Base-by-base conservation (phyloP, 2,113 vertebrate genomes). In the Canis aureus region DNA sequence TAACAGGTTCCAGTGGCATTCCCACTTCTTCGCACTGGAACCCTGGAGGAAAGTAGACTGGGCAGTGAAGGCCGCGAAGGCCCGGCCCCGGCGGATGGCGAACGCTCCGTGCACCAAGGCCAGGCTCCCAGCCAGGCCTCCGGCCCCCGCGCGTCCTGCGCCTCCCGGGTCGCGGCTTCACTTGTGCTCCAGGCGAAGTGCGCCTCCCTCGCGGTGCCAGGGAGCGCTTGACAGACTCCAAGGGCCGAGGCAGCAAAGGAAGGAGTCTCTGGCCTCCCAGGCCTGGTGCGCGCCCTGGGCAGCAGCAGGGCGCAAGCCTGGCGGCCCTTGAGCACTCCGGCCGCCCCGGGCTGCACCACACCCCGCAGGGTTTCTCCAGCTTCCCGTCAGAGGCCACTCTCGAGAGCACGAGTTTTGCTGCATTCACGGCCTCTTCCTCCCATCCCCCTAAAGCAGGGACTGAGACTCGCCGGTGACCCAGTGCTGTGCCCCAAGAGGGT, bases 381-480 rank as follows among this genome's bases (percentile, higher is more conserved):
- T 59, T 64, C 11, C 51, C 4, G 8, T 60, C 11, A 35, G 27
- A 84, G 59, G 76, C 71, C 3, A 10, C 15, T 8, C 25, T 15
- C 20, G 5, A 0, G 53, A 85, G 53, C 4, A 0, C 10, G 43
- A 32, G 67, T 55, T 80, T 9, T 57, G 67, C 55, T 32, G 35
- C 57, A 9, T 55, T 49, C 86, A 49, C 43, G 0, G 32, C 17
- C 57, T 67, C 17, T 22, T 55, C 66, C 20, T 55, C 73, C 82
- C 49, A 74, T 19, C 5, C 23, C 11, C 29, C 38, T 57, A 27
- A 67, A 71, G 83, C 95, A 69, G 74, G 71, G 76, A 25, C 91
- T 84, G 86, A 94, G 84, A 82, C 92, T 98, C 49, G 86, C 84
- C 82, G 29, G 79, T 98, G 97, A 98, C 98, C 98, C 92, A 53